Evolutionary conservation across 2,797 vertebrate species (phyloP).

Genomic region (Pseudomugil gertrudae): DNA sequence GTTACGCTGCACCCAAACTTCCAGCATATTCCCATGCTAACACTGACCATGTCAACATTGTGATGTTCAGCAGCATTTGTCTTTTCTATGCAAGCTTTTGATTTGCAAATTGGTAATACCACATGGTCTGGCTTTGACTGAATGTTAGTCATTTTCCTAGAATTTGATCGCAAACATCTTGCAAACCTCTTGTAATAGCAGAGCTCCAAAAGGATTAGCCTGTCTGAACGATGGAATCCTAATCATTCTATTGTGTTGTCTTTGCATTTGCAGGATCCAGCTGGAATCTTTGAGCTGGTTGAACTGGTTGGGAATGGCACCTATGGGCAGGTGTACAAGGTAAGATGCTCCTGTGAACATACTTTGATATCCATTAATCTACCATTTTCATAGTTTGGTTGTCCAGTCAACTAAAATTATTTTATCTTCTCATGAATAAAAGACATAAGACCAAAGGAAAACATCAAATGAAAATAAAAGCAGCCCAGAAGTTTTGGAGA

Average conservation of each 20-base stretch:
- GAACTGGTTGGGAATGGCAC: slow-evolving; percentile 96
- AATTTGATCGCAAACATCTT: background rate
- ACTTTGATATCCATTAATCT: slow-evolving; percentile 6
- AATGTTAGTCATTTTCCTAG: background rate
- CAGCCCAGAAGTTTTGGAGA: slow-evolving; percentile 29
- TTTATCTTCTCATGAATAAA: slow-evolving; percentile 9
- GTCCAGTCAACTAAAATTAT: background rate
- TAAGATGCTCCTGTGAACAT: slow-evolving; percentile 65
- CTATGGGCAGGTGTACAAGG: slow-evolving; percentile 95
- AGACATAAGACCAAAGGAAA: slow-evolving; percentile 26
- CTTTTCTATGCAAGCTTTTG: background rate
- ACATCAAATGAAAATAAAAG: slow-evolving; percentile 31
- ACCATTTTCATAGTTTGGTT: background rate
- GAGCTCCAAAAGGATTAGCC: background rate
- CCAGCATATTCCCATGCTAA: background rate
- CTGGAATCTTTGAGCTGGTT: slow-evolving; percentile 94
- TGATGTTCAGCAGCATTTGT: slow-evolving; percentile 8
- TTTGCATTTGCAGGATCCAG: slow-evolving; percentile 87
- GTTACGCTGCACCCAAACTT: background rate
- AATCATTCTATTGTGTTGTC: slow-evolving; percentile 6
- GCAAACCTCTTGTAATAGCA: background rate
- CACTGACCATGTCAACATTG: background rate
- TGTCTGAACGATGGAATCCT: background rate
- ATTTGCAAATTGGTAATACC: background rate
- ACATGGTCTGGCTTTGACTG: background rate